phyloP scores from a whole-genome alignment of 1,140 invertebrate genomes.

The Caerostris darwini region DNA sequence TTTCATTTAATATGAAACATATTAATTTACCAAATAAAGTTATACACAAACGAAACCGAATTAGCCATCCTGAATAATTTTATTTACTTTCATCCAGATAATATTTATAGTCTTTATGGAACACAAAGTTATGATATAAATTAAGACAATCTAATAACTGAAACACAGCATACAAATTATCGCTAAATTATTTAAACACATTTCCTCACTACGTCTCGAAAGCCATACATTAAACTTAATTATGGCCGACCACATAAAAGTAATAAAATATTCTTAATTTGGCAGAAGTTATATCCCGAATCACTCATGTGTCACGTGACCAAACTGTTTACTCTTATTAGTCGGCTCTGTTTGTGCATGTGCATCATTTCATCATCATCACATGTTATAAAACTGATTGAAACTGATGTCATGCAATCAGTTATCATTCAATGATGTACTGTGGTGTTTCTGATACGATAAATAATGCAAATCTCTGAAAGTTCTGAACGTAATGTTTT shows the following conservation, averaged over 20 bases:
- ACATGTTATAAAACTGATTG: background rate
- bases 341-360: background rate
- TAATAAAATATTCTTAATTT: background rate
- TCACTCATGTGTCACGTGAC: background rate
- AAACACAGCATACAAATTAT: background rate
- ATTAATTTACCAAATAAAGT: no score
- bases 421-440: no score
- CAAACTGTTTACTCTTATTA: background rate
- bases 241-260: background rate
- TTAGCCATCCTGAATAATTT: no score
- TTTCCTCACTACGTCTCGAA: background rate
- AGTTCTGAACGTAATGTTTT: no score
- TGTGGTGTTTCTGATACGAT: no score
- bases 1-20: no score
- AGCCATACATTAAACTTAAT: background rate
- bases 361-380: background rate
- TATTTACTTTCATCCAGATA: no score
- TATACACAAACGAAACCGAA: no score
- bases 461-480: no score
- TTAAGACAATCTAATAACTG: background rate
- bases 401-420: no score
- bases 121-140: no score
- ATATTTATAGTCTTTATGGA: no score
- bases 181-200: background rate
- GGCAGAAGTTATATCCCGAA: background rate